These are phyloP conservation scores for Blomia tropicalis DNA, from an alignment of 2,888 invertebrate species.

Conservation along the genomic window DNA sequence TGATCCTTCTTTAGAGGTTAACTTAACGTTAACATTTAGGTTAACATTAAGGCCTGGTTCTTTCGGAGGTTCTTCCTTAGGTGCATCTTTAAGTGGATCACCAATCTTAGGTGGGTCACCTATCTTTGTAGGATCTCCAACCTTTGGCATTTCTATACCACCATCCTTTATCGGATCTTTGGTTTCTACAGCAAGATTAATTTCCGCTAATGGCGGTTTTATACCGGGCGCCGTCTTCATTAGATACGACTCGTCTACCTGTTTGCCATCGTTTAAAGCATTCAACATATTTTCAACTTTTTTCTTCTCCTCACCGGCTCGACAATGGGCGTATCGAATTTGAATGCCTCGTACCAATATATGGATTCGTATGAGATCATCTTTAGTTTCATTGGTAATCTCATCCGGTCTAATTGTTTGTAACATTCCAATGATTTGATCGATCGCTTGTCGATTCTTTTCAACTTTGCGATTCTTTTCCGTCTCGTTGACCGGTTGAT, in stretches of 20 bases:
- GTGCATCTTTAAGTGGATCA: too few relatives aligned
- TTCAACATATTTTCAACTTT: not conserved
- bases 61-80: too few relatives aligned
- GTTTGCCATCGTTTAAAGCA: not conserved
- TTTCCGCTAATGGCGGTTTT: too few relatives aligned
- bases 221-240: not conserved
- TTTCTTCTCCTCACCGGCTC: not conserved
- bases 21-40: too few relatives aligned
- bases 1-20: too few relatives aligned
- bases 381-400: not conserved
- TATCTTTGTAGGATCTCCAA: too few relatives aligned
- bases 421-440: not conserved
- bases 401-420: slow-evolving; percentile 4
- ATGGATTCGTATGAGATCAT: slow-evolving; percentile 12
- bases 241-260: not conserved
- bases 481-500: not conserved
- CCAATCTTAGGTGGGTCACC: too few relatives aligned
- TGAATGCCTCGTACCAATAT: not conserved
- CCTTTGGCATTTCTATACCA: too few relatives aligned
- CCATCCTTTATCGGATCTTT: too few relatives aligned
- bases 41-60: too few relatives aligned
- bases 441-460: slow-evolving; percentile 9
- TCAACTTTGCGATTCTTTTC: not conserved
- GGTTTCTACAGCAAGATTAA: too few relatives aligned
- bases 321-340: not conserved